These are phyloP conservation scores for Orchestia grillus DNA, from an alignment of 1,140 invertebrate species.

Conservation along the genomic window DNA sequence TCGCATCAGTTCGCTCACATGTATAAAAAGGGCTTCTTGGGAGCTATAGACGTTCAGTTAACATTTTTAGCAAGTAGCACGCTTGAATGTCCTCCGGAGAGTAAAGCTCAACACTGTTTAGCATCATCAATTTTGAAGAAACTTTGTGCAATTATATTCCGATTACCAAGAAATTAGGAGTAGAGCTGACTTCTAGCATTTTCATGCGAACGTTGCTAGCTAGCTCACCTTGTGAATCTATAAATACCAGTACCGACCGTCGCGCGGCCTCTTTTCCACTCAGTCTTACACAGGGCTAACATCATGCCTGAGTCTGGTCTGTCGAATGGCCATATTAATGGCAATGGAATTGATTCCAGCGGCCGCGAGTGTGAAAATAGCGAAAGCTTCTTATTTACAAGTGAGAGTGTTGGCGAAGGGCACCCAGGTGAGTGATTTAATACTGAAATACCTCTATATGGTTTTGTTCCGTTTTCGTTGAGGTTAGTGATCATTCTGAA, in stretches of 20 bases:
- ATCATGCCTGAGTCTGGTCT: conserved; percentile 66
- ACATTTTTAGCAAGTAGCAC: background rate
- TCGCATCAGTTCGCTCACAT: background rate
- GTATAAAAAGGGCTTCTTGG: background rate
- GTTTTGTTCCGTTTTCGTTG: background rate
- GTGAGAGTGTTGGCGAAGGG: conserved; percentile 98
- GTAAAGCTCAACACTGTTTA: background rate
- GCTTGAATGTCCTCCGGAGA: background rate
- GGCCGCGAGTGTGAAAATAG: conserved; percentile 59
- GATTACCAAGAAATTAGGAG: background rate
- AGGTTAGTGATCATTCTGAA: background rate
- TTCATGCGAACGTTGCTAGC: conserved; percentile 43
- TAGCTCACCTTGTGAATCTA: conserved; percentile 59
- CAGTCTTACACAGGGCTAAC: conserved; percentile 43
- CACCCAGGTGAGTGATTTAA: conserved; percentile 79
- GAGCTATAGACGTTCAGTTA: background rate
- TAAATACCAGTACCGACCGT: conserved; percentile 58
- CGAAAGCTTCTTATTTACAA: conserved; percentile 96
- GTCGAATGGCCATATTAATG: conserved; percentile 58
- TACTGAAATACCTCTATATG: background rate
- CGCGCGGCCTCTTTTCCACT: conserved; percentile 67
- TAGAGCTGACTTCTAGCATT: background rate
- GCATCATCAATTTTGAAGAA: background rate
- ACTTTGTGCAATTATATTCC: background rate
- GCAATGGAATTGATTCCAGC: conserved; percentile 54